Conservation (phyloP, 2,113 vertebrate genomes). For the Peromyscus polionotus region DNA sequence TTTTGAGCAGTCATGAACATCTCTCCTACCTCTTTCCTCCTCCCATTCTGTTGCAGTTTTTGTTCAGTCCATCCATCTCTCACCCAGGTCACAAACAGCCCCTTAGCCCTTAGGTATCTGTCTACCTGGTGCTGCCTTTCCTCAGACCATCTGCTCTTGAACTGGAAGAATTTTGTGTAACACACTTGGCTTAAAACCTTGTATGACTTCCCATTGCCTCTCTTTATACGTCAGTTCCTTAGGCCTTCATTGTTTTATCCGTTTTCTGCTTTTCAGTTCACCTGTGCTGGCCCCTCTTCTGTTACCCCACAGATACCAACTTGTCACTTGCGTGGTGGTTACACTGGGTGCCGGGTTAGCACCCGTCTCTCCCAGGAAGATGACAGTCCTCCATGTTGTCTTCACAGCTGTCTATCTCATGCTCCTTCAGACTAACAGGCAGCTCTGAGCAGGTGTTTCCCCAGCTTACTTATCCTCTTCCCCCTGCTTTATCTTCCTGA, state of each 20-base stretch:
- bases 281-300: not conserved
- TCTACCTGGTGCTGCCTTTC: not conserved
- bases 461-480: not conserved
- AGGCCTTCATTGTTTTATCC: not conserved
- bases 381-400: accelerated
- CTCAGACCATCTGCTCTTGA: not conserved
- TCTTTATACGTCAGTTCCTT: not conserved
- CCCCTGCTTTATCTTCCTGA: not conserved
- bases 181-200: not conserved
- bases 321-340: not conserved
- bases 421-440: no score
- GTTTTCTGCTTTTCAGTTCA: not conserved
- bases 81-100: not conserved
- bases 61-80: not conserved
- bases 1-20: not conserved
- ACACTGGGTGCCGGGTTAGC: not conserved
- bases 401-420: not conserved
- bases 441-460: not conserved
- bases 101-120: not conserved
- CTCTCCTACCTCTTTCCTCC: not conserved
- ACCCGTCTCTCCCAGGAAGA: not conserved
- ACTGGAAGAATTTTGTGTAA: not conserved
- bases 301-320: accelerated
- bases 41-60: not conserved
- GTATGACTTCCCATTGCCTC: not conserved